phyloP scores from a whole-genome alignment of 1,140 invertebrate genomes.

The Brachionus sp. region DNA sequence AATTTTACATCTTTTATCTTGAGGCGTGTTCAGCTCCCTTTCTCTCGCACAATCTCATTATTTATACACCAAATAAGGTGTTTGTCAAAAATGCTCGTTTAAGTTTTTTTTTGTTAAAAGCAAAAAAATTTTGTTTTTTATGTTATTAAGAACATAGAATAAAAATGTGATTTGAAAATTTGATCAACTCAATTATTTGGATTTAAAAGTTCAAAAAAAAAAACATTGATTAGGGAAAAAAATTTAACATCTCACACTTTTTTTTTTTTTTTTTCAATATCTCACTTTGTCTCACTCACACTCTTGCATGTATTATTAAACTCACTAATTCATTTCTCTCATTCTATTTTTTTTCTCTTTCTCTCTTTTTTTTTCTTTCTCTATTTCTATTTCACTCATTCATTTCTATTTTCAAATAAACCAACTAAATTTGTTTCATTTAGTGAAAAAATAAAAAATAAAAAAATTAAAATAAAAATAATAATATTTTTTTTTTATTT shows the following conservation, averaged over 20 bases:
- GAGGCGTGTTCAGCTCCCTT: neutral
- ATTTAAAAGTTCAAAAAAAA: no score
- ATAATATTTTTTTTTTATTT: slow-evolving; percentile 1
- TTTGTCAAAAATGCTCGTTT: no score
- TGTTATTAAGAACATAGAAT: no score
- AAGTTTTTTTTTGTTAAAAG: no score
- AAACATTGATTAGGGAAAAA: neutral
- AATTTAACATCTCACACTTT: neutral
- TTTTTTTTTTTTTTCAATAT: neutral
- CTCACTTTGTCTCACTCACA: neutral
- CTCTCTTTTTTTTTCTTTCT: no score
- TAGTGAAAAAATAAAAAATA: neutral
- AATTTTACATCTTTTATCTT: neutral
- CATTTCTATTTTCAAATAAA: neutral
- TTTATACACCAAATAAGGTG: no score
- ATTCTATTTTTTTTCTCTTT: no score
- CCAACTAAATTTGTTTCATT: neutral
- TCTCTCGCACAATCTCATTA: neutral
- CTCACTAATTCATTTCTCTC: neutral
- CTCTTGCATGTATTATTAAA: slow-evolving; percentile 14
- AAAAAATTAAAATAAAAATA: neutral
- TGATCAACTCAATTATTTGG: no score
- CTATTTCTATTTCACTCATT: no score
- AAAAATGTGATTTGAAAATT: no score
- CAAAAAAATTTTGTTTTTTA: no score